These are phyloP conservation scores for Caprella mutica DNA, from an alignment of 2,888 invertebrate genomes.

Conservation along the genomic window DNA sequence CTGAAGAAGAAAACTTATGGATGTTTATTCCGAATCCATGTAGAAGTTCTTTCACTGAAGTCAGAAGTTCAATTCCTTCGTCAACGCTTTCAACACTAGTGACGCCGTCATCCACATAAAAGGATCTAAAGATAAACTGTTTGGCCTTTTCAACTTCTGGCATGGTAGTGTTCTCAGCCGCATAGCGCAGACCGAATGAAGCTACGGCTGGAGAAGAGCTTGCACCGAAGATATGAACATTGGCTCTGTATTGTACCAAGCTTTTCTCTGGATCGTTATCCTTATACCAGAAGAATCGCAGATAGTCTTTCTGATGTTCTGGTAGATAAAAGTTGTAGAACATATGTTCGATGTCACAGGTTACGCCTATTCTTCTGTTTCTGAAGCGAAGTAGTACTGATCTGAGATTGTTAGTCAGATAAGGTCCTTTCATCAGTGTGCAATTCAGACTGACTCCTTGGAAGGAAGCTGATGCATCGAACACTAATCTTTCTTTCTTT, in stretches of 20 bases:
- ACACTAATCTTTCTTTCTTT: not conserved
- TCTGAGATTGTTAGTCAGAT: not conserved
- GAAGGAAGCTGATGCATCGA: not conserved
- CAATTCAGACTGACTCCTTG: not conserved
- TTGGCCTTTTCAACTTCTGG: too few relatives aligned
- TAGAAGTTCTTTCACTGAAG: too few relatives aligned
- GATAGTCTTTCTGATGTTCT: not conserved
- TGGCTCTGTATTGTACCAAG: not conserved
- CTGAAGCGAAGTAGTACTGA: not conserved
- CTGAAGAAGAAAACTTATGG: too few relatives aligned
- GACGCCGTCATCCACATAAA: too few relatives aligned
- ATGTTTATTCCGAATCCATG: too few relatives aligned
- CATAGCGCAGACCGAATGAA: too few relatives aligned
- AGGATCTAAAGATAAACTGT: too few relatives aligned
- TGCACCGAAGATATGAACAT: not conserved
- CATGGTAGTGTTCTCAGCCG: too few relatives aligned
- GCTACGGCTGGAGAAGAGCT: not conserved
- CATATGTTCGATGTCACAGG: not conserved
- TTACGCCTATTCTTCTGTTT: not conserved
- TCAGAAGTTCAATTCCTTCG: too few relatives aligned
- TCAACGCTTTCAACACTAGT: too few relatives aligned
- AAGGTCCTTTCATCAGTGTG: not conserved
- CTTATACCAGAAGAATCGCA: not conserved
- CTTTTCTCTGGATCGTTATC: not conserved
- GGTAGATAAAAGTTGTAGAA: not conserved